Conservation (phyloP, 2,797 vertebrate genomes). For the Hemitrygon akajei region DNA sequence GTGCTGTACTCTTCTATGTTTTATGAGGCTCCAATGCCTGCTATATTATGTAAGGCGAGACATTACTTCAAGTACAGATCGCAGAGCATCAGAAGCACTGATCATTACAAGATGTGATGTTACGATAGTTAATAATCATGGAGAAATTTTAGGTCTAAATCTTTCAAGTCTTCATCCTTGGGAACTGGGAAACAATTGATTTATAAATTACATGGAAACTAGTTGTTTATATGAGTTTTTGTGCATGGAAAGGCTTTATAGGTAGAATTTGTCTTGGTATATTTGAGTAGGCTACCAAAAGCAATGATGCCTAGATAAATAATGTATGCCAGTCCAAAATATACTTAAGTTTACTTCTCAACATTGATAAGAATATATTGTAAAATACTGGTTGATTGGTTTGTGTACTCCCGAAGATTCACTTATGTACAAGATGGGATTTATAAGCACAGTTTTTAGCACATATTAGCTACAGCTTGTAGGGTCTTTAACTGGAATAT, state of each 20-base stretch:
- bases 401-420: not conserved
- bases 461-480: not conserved
- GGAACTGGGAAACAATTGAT: not conserved
- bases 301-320: not conserved
- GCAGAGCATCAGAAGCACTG: not conserved
- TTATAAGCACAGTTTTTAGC: conserved; percentile 7
- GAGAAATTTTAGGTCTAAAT: not conserved
- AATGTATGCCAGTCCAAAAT: not conserved
- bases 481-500: conserved; percentile 28
- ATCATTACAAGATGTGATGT: not conserved
- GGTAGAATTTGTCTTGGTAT: not conserved
- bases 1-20: no score
- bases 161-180: not conserved
- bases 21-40: no score
- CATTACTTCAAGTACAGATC: not conserved
- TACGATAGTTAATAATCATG: not conserved
- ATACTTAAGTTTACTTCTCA: not conserved
- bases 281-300: not conserved
- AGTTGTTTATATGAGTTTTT: not conserved
- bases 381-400: conserved; percentile 18
- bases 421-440: not conserved
- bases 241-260: not conserved
- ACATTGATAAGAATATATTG: conserved; percentile 28
- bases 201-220: not conserved
- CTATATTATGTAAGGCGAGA: no score